phyloP scores from a whole-genome alignment of 2,113 vertebrate species.

The Benitochromis conjunctus region DNA sequence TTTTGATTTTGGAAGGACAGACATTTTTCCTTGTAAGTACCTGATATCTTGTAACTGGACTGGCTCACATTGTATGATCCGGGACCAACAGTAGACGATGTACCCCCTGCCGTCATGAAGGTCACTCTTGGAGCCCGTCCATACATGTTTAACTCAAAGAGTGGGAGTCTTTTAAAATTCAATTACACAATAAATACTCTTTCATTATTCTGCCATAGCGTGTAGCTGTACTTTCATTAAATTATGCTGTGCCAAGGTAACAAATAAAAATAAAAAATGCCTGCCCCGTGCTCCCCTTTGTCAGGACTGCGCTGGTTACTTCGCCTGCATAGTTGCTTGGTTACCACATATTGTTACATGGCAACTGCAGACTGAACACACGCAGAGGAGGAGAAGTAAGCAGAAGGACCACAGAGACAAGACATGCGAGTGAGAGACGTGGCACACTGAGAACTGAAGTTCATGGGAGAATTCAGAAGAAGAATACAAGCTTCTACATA shows the following conservation, averaged over 20 bases:
- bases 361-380: neutral
- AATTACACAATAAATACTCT: neutral
- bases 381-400: neutral
- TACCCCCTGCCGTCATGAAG: neutral
- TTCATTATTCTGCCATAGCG: neutral
- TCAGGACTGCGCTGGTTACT: neutral
- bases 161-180: neutral
- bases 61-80: slow-evolving; percentile 57
- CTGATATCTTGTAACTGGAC: neutral
- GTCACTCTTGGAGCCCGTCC: slow-evolving; percentile 58
- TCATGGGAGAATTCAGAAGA: neutral
- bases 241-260: neutral
- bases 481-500: neutral
- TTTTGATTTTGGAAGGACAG: neutral
- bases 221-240: neutral
- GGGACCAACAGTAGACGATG: slow-evolving; percentile 52
- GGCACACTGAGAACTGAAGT: neutral
- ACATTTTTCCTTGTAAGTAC: slow-evolving; percentile 10
- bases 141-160: slow-evolving; percentile 52
- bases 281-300: neutral
- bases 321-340: slow-evolving; percentile 35
- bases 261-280: neutral
- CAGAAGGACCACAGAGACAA: neutral
- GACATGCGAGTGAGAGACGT: neutral
- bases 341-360: neutral